Evolutionary conservation across 2,797 vertebrate species (phyloP).

Genomic region (Rhinogobio ventralis): DNA sequence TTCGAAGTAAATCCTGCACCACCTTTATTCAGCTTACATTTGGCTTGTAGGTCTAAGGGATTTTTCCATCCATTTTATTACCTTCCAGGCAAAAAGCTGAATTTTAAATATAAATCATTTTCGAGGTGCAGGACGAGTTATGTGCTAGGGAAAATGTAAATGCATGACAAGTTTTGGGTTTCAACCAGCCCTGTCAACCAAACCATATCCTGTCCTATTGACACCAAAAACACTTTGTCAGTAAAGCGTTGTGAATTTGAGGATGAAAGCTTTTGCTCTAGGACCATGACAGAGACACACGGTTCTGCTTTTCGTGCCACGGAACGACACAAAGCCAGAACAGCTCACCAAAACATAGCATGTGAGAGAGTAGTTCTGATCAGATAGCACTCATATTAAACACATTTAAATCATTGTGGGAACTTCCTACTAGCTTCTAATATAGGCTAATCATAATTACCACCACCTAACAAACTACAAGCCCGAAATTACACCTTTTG

Average conservation of each 20-base stretch:
- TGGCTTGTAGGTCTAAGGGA: not conserved
- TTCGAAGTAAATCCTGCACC: not conserved
- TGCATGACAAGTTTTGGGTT: not conserved
- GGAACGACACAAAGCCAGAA: not conserved
- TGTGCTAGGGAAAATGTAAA: not conserved
- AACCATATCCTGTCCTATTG: not conserved
- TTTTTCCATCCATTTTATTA: not conserved
- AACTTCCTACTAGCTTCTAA: not conserved
- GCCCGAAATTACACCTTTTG: not conserved
- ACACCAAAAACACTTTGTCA: not conserved
- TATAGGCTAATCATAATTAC: not conserved
- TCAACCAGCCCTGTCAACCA: not conserved
- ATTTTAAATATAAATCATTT: not conserved
- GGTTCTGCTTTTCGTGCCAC: constrained; percentile 19
- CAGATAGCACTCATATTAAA: not conserved
- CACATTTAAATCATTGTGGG: not conserved
- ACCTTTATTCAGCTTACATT: not conserved
- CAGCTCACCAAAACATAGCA: not conserved
- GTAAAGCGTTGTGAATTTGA: not conserved
- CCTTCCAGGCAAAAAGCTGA: not conserved
- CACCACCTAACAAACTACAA: not conserved
- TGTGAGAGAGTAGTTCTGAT: not conserved
- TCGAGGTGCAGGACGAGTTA: not conserved
- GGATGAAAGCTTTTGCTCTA: constrained; percentile 75
- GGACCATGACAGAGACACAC: constrained; percentile 69